Conservation (phyloP, 2,797 vertebrate genomes). For the Lophura swinhoii region DNA sequence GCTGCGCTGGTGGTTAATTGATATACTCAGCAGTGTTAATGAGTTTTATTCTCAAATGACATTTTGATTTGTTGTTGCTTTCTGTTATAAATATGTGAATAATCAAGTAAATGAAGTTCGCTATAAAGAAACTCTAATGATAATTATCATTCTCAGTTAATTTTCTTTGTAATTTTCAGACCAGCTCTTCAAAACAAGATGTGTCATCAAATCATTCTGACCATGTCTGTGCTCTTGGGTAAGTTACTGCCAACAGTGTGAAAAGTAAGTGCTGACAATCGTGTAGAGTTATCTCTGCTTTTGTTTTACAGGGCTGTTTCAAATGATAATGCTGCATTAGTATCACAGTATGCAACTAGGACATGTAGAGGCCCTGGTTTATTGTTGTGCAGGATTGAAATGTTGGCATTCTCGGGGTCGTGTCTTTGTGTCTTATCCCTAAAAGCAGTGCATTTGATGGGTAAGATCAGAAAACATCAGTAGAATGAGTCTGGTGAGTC, state of each 20-base stretch:
- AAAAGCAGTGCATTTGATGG: not conserved
- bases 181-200: constrained; percentile 66
- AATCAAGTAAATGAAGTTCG: not conserved
- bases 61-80: not conserved
- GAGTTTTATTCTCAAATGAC: not conserved
- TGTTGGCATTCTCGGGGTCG: not conserved
- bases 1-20: not conserved
- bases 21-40: not conserved
- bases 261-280: not conserved
- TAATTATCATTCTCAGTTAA: not conserved
- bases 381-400: not conserved
- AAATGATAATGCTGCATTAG: not conserved
- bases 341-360: not conserved
- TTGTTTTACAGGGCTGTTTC: not conserved
- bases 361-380: not conserved
- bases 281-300: not conserved
- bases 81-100: not conserved
- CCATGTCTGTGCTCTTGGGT: constrained; percentile 69
- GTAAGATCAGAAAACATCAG: not conserved
- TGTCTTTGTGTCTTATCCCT: not conserved
- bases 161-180: constrained; percentile 60
- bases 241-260: constrained; percentile 53
- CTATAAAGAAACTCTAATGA: not conserved
- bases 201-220: constrained; percentile 57
- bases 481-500: not conserved